Conservation (phyloP, 1,140 invertebrate genomes). For the Acromyrmex heyeri region DNA sequence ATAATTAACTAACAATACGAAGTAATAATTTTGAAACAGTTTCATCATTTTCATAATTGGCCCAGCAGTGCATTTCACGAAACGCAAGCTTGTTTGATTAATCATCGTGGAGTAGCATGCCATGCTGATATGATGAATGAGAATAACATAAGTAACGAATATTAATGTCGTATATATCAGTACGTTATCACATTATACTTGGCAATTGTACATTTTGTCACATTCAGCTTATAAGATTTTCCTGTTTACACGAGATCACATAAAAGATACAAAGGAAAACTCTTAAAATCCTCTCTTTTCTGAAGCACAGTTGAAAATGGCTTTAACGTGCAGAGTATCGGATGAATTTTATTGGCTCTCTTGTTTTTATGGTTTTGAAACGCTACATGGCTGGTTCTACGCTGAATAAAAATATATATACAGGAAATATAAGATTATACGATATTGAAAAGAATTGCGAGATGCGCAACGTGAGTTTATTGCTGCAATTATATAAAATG, state of each 20-base stretch:
- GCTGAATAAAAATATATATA: neutral
- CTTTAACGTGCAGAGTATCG: neutral
- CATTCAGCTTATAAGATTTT: neutral
- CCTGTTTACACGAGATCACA: neutral
- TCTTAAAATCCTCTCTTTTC: neutral
- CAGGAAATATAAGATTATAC: neutral
- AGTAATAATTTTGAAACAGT: constrained; percentile 29
- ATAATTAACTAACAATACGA: constrained; percentile 1
- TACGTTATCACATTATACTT: neutral
- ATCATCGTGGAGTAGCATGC: constrained; percentile 1
- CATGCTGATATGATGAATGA: constrained; percentile 30
- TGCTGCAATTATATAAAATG: neutral
- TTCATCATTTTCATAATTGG: constrained; percentile 18
- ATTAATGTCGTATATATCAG: neutral
- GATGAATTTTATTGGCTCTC: constrained; percentile 12
- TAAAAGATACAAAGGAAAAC: neutral
- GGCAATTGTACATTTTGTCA: neutral
- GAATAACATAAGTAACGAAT: neutral
- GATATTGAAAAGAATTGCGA: neutral
- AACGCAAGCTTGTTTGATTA: constrained; percentile 32
- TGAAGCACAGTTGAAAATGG: neutral
- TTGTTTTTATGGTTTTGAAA: neutral
- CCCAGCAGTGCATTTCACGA: neutral
- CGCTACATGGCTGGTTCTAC: neutral
- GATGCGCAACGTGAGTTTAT: neutral